phyloP scores from a whole-genome alignment of 1,140 invertebrate species.

The Phortica variegata region DNA sequence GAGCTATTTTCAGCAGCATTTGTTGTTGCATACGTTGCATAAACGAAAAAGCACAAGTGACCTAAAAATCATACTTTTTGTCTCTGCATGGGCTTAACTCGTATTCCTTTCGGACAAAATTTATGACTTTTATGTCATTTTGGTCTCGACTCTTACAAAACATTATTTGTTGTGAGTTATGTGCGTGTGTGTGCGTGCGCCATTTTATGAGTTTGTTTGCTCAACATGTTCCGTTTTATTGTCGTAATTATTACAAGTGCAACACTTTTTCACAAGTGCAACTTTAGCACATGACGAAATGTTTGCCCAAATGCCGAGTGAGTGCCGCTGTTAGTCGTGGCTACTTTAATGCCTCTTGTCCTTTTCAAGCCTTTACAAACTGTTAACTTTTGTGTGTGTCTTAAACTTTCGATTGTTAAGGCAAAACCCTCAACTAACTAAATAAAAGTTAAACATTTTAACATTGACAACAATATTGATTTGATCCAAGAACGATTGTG shows the following conservation, averaged over 20 bases:
- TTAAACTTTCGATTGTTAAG: too few species aligned
- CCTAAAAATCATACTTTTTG: neutral
- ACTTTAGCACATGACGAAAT: slow-evolving; percentile 39
- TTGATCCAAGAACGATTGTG: too few species aligned
- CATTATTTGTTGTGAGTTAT: too few species aligned
- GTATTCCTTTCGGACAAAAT: slow-evolving; percentile 5
- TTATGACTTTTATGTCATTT: slow-evolving; percentile 30
- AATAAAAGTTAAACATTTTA: too few species aligned
- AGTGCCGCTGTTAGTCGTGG: neutral
- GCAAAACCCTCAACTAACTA: too few species aligned
- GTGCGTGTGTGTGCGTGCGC: too few species aligned
- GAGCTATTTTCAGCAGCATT: neutral
- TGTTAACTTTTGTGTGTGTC: too few species aligned
- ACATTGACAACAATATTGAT: too few species aligned
- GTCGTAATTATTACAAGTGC: slow-evolving; percentile 35
- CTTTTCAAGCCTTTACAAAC: too few species aligned
- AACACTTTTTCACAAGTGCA: too few species aligned
- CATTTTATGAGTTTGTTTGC: neutral
- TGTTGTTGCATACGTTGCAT: neutral
- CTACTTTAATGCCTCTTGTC: neutral
- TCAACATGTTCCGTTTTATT: slow-evolving; percentile 27
- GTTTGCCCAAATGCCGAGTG: slow-evolving; percentile 24
- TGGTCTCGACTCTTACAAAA: slow-evolving; percentile 3
- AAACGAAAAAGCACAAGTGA: neutral
- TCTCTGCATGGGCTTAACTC: neutral